Evolutionary conservation across 2,888 invertebrate species (phyloP).

Genomic region (Sminthurinus aureus): DNA sequence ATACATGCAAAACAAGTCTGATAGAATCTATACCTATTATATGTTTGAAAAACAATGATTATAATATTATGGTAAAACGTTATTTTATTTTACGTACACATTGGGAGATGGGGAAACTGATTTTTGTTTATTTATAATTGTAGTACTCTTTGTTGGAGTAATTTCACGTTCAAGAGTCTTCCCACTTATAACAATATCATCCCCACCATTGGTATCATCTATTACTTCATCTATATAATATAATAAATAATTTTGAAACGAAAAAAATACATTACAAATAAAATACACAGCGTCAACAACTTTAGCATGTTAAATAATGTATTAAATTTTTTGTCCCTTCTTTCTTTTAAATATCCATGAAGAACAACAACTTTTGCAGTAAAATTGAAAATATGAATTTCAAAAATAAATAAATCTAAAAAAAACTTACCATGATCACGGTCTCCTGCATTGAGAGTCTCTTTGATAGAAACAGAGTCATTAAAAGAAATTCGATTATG

Average conservation of each 20-base stretch:
- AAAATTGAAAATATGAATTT: not conserved
- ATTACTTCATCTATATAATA: not conserved
- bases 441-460: conserved; percentile 26
- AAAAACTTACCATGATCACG: not conserved
- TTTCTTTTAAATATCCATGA: not conserved
- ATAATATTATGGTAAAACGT: no score
- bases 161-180: conserved; percentile 6
- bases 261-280: not conserved
- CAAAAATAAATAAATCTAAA: not conserved
- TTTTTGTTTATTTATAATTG: conserved; percentile 33
- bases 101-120: conserved; percentile 29
- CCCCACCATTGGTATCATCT: not conserved
- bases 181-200: not conserved
- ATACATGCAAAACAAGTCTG: no score
- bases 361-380: not conserved
- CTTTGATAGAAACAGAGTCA: conserved; percentile 34
- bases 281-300: not conserved
- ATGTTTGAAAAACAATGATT: no score
- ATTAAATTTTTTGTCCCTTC: not conserved
- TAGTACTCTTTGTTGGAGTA: conserved; percentile 33
- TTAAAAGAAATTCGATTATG: conserved; percentile 55
- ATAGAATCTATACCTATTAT: no score
- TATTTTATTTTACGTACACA: no score
- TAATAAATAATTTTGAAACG: not conserved
- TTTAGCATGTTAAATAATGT: not conserved